Evolutionary conservation across 35 echinoderm and acorn worm genomes (phyloP).

Genomic region (Holothuria glaberrima): DNA sequence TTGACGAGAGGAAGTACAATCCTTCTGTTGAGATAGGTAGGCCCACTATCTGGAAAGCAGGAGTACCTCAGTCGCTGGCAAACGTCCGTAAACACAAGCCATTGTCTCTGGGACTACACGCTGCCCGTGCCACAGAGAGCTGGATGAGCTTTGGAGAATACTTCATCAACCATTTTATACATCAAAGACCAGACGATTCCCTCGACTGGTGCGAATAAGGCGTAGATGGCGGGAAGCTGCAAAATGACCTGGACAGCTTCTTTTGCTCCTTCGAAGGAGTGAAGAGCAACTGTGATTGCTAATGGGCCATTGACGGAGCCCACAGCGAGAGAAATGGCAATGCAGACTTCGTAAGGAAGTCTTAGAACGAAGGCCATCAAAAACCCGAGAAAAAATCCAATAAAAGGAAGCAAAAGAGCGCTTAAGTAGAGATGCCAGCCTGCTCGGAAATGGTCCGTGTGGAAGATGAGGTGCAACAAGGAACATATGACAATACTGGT

Average conservation of each 20-base stretch:
- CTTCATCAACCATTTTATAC: conserved; percentile 50
- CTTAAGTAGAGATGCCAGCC: conserved; percentile 37
- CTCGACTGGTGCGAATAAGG: conserved; percentile 42
- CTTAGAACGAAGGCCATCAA: conserved; percentile 3
- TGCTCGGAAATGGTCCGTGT: conserved; percentile 7
- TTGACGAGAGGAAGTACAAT: neutral
- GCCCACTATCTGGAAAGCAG: too few species aligned
- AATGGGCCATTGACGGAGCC: conserved; percentile 43
- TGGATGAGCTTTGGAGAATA: conserved; percentile 34
- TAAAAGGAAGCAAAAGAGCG: conserved; percentile 19
- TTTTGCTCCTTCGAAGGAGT: neutral
- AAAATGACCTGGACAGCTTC: neutral
- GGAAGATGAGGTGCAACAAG: conserved; percentile 27
- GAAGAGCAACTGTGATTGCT: conserved; percentile 29
- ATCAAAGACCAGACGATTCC: conserved; percentile 47
- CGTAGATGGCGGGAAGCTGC: conserved; percentile 45
- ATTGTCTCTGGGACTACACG: neutral
- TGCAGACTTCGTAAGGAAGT: conserved; percentile 54
- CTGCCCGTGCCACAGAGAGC: conserved; percentile 15
- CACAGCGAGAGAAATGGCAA: conserved; percentile 47
- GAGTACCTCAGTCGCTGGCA: too few species aligned
- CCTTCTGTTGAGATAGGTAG: neutral
- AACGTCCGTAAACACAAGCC: neutral
- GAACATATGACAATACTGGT: conserved; percentile 15
- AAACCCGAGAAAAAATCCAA: conserved; percentile 37